phyloP scores from a whole-genome alignment of 64 coral and sea anemone genomes.

The Montipora efflorescens region DNA sequence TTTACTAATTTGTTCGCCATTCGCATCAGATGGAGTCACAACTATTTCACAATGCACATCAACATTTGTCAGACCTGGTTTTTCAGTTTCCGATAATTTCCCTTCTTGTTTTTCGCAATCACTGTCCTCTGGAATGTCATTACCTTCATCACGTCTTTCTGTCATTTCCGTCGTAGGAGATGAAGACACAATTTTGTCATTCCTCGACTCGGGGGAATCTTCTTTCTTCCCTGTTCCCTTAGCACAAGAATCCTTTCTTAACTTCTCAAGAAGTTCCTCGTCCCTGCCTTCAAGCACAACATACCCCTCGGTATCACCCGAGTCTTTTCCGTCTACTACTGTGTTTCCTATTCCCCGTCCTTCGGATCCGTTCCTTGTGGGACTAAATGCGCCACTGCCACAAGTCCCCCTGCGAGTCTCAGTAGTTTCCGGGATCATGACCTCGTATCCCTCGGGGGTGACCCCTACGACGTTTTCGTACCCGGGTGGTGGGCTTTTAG shows the following conservation, averaged over 20 bases:
- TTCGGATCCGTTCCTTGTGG: background rate
- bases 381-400: background rate
- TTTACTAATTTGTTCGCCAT: background rate
- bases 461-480: conserved; percentile 36
- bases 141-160: conserved; percentile 20
- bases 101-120: background rate
- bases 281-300: conserved; percentile 61
- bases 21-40: background rate
- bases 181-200: background rate
- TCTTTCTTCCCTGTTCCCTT: conserved; percentile 16
- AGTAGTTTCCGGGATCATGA: conserved; percentile 53
- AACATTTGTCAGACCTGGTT: background rate
- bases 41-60: conserved; percentile 6
- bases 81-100: conserved; percentile 24
- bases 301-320: conserved; percentile 42
- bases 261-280: conserved; percentile 68
- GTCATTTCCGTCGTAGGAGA: conserved; percentile 3
- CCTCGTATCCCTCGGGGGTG: conserved; percentile 71
- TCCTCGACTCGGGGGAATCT: background rate
- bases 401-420: background rate
- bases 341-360: background rate
- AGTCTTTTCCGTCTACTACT: background rate
- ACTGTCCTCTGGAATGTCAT: conserved; percentile 1
- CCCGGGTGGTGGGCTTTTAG: conserved; percentile 11
- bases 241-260: conserved; percentile 14